Evolutionary conservation across 2,888 invertebrate species (phyloP).

Genomic region (Monoplex corrugatus): DNA sequence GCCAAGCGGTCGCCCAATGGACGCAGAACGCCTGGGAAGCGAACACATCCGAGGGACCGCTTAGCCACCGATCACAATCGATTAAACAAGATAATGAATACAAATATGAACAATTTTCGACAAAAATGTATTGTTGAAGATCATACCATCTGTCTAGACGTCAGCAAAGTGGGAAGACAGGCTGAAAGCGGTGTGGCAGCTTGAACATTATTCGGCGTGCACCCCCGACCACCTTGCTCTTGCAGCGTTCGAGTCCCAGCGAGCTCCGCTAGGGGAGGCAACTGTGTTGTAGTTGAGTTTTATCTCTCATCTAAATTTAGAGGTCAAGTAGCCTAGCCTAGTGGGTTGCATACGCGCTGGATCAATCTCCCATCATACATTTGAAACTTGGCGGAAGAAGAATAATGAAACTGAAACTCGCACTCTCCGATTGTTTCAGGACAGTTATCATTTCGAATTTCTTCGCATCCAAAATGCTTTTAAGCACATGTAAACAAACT

Average conservation of each 20-base stretch:
- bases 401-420: too few relatives aligned
- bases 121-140: background rate
- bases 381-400: too few relatives aligned
- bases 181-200: background rate
- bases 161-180: background rate
- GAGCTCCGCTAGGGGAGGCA: slow-evolving; percentile 30
- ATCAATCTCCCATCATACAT: too few relatives aligned
- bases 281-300: too few relatives aligned
- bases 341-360: too few relatives aligned
- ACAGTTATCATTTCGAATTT: too few relatives aligned
- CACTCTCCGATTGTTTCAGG: too few relatives aligned
- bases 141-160: slow-evolving; percentile 15
- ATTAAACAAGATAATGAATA: background rate
- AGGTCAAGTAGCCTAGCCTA: too few relatives aligned
- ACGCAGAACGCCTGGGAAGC: slow-evolving; percentile 33
- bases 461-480: too few relatives aligned
- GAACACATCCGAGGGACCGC: background rate
- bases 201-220: slow-evolving; percentile 40
- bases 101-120: background rate
- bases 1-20: slow-evolving; percentile 40
- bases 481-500: too few relatives aligned
- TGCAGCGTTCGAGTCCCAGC: slow-evolving; percentile 51
- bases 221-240: slow-evolving; percentile 42
- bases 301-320: too few relatives aligned
- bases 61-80: slow-evolving; percentile 24